Percentiles rank a stretch among this genome's conserved stretches.
Evolutionary conservation across 2,888 invertebrate species (phyloP).

Genomic region (Drosophila antonietae): DNA sequence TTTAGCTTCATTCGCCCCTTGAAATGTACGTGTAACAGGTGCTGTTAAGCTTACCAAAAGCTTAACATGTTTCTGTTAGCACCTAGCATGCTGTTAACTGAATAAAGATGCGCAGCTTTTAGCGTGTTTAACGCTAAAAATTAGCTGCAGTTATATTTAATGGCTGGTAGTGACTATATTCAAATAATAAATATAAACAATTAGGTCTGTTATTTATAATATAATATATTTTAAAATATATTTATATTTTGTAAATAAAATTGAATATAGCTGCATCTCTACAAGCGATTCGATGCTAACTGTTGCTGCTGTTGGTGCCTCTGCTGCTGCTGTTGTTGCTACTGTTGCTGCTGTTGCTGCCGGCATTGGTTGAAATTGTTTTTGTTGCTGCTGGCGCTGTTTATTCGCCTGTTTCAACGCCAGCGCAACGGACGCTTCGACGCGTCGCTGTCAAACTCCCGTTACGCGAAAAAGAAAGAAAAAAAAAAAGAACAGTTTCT

Average conservation of each 20-base stretch:
- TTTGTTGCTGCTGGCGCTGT: slow-evolving; percentile 47
- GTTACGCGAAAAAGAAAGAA: slow-evolving; percentile 14
- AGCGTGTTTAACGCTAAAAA: slow-evolving; percentile 21
- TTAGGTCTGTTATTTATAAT: neutral
- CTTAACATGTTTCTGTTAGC: slow-evolving; percentile 36
- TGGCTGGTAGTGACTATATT: neutral
- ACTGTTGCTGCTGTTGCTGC: slow-evolving; percentile 28
- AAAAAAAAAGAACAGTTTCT: neutral
- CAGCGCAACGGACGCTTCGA: slow-evolving; percentile 66
- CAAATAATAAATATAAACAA: neutral
- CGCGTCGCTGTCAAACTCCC: slow-evolving; percentile 42
- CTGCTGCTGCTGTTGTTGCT: slow-evolving; percentile 14
- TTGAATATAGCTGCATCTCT: neutral
- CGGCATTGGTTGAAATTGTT: slow-evolving; percentile 42
- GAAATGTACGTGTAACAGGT: slow-evolving; percentile 11
- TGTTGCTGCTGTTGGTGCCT: slow-evolving; percentile 38
- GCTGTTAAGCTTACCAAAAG: slow-evolving; percentile 19
- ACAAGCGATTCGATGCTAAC: slow-evolving; percentile 26
- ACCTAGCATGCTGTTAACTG: slow-evolving; percentile 28
- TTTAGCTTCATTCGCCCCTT: neutral
- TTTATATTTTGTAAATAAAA: neutral
- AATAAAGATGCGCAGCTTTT: slow-evolving; percentile 21
- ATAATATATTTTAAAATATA: neutral
- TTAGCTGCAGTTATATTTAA: neutral
- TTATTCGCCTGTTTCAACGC: slow-evolving; percentile 59